Evolutionary conservation across 2,797 vertebrate species (phyloP), one percentile per base, ranked within the genome.

Genomic region (Limosa lapponica): DNA sequence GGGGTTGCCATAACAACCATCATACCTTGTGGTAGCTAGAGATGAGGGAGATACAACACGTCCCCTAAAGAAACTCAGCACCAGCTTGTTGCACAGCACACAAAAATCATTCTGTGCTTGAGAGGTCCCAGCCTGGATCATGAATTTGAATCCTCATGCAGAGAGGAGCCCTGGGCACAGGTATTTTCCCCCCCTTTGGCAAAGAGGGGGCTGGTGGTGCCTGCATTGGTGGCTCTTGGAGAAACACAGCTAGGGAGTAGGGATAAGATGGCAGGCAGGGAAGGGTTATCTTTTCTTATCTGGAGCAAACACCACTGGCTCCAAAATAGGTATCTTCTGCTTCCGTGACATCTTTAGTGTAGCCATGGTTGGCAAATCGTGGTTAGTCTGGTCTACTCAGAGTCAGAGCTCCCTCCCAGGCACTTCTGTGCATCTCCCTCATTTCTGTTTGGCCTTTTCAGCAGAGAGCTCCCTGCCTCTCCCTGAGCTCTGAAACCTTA

Each of bases 1-100:
- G 34, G 7, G 20, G 59, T 96, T 96, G 73, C 79, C 80, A 87
- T 92, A 94, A 90, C 66, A 96, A 90, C 89, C 62, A 16, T 37
- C 44, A 4, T 65, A 46, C 73, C 88, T 89, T 32, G 17, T 16
- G 22, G 44, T n/a, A 71, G 73, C 46, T 67, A 20, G 52, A 74
- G 91, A 52, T 92, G 71, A 66, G 16, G 24, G 69, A 73, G 58
- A 52, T 23, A 44, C 10, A 82, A 34, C 43, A 24, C 13, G 11
- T n/a, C 58, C 67, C 30, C 89, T 55, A 34, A 83, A 52, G 55
- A 91, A 67, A 61, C 36, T 32, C 65, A 5, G 72, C 1, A 1
- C 30, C 46, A 73, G 39, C 59, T 51, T 67, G 41, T 30, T 74
- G 48, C 48, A 67, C 41, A 57, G 66, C 54, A 51, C 41, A 23